Base-by-base conservation (phyloP, 2,113 vertebrate species). In the Setophaga kirtlandii region DNA sequence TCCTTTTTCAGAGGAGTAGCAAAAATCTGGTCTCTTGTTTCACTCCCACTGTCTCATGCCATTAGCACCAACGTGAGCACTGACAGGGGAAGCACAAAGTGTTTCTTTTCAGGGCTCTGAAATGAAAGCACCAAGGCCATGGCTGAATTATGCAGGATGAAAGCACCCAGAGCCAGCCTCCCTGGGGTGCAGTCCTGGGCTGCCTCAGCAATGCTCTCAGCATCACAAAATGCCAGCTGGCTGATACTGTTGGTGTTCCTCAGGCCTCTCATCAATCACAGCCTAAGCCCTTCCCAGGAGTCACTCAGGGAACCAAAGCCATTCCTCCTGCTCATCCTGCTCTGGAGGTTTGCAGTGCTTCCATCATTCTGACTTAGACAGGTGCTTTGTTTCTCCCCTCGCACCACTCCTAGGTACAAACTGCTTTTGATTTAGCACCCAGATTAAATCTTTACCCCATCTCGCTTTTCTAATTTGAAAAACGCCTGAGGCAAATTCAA, bases 201-300 rank as follows among this genome's bases (percentile, higher is more conserved):
- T 67, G 71, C 20, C 52, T 60, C 4, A 63, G 60, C 47, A n/a
- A 24, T 53, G 53, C 86, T 92, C 49, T 27, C 83, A 89, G 95
- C 76, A 89, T 47, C 85, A 78, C 89, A 67, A 81, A 89, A 81
- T 68, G 83, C 95, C 86, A 87, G 33, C 60, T 88, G 90, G 90
- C 79, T 83, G 63, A 63, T 50, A 15, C 52, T 42, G 64, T 47
- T 64, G 30, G 83, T n/a, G 33, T 4, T 92, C 58, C 93, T 68
- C 56, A 49, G 80, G 56, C 41, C 83, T 15, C 80, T 91, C 89
- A 96, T 92, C 94, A 89, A 92, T 94, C 95, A 94, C 60, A 78
- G 6, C 80, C 44, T 6, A 10, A 92, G 37, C 31, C 93, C 89
- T 33, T 84, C 64, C 73, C 83, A 60, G 68, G 63, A 90, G 68